Evolutionary conservation across 2,888 invertebrate genomes (phyloP).

Genomic region (Phymatocera aterrima): DNA sequence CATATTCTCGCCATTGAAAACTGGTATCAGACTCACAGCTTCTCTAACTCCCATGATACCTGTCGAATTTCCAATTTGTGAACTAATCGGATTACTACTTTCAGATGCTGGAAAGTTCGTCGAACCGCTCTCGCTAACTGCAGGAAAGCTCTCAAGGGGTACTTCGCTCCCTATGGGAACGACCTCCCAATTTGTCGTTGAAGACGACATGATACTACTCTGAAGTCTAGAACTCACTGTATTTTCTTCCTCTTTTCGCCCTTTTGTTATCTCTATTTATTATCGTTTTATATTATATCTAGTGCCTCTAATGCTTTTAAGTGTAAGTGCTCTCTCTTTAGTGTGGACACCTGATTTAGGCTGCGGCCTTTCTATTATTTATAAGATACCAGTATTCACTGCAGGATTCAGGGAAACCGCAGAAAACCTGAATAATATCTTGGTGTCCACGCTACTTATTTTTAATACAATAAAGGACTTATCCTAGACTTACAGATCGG

Average conservation of each 20-base stretch:
- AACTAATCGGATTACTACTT: not conserved
- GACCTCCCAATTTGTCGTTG: not conserved
- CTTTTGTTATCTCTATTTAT: not conserved
- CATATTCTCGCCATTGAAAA: not conserved
- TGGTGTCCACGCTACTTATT: conserved; percentile 4
- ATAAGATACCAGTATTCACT: conserved; percentile 2
- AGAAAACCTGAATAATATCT: conserved; percentile 25
- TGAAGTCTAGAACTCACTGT: no score
- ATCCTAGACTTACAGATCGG: not conserved
- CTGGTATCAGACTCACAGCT: not conserved
- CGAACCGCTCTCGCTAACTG: not conserved
- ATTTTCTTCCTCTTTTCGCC: no score
- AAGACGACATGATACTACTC: not conserved
- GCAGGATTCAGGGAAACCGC: conserved; percentile 25
- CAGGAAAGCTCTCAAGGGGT: not conserved
- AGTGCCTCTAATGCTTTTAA: not conserved
- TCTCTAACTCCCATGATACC: not conserved
- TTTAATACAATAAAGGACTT: not conserved
- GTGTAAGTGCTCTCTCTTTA: not conserved
- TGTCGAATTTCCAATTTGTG: not conserved
- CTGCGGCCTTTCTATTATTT: not conserved
- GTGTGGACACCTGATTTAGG: not conserved
- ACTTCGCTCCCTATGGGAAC: not conserved
- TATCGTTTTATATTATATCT: not conserved
- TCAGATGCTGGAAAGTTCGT: not conserved